phyloP scores from a whole-genome alignment of 2,888 invertebrate genomes.

The Platycheirus rosarum region DNA sequence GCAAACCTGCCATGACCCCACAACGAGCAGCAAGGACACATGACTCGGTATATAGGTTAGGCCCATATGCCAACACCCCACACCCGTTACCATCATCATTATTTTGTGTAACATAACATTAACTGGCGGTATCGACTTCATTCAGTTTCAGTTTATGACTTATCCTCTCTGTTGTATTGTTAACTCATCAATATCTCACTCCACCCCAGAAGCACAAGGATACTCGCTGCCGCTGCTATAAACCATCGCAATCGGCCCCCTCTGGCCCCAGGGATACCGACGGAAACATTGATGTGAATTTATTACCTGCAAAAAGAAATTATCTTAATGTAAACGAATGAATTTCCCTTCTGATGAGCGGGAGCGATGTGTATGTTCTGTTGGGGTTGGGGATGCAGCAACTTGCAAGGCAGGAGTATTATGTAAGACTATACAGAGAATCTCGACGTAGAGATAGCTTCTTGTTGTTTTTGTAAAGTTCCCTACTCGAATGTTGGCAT shows the following conservation, averaged over 20 bases:
- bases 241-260: constrained; percentile 33
- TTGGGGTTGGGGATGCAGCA: background rate
- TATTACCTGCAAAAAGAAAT: constrained; percentile 73
- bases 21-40: constrained; percentile 7
- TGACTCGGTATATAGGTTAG: constrained; percentile 5
- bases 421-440: background rate
- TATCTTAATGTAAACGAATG: constrained; percentile 73
- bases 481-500: background rate
- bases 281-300: constrained; percentile 73
- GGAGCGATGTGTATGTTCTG: background rate
- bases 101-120: constrained; percentile 67
- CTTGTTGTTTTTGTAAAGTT: constrained; percentile 2
- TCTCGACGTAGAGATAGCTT: background rate
- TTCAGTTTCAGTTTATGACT: constrained; percentile 64
- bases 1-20: constrained; percentile 10
- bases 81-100: constrained; percentile 28
- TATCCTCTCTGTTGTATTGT: constrained; percentile 63
- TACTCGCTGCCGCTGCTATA: constrained; percentile 38
- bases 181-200: constrained; percentile 67
- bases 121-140: constrained; percentile 62
- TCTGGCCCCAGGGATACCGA: constrained; percentile 42
- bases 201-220: constrained; percentile 17
- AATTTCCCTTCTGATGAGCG: constrained; percentile 66
- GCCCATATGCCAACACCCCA: background rate
- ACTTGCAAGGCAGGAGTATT: background rate